These are phyloP conservation scores for Stegostoma tigrinum DNA, from an alignment of 2,113 vertebrate genomes.

Conservation along the genomic window DNA sequence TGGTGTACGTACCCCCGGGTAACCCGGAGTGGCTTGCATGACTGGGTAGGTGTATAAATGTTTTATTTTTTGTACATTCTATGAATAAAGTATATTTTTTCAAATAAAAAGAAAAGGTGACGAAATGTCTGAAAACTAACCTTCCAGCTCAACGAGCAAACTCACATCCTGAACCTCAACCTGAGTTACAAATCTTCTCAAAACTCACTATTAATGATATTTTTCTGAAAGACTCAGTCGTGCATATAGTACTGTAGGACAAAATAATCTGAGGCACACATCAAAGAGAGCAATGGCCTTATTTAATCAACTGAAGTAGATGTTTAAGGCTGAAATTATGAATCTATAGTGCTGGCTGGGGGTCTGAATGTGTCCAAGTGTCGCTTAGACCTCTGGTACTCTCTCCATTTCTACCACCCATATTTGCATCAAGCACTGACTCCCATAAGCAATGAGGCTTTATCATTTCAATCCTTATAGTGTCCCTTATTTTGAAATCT, in stretches of 20 bases:
- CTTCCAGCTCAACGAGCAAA: no score
- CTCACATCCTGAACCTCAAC: no score
- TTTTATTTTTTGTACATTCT: no score
- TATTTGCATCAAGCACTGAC: neutral
- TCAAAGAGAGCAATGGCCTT: neutral
- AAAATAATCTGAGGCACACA: neutral
- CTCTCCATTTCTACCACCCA: neutral
- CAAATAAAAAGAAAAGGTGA: no score
- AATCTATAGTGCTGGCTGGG: neutral
- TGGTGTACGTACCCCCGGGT: no score
- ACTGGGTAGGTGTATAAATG: no score
- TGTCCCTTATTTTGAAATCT: neutral
- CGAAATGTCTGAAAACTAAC: no score
- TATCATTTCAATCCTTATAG: neutral
- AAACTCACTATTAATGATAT: neutral
- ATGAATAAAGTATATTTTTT: no score
- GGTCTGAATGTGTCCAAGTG: neutral
- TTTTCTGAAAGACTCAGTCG: neutral
- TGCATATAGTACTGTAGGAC: neutral
- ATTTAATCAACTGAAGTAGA: neutral
- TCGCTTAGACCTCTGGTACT: neutral
- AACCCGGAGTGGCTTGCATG: no score
- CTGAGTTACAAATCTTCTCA: no score
- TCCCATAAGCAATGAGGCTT: neutral
- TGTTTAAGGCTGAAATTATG: neutral